Evolutionary conservation across 1,140 invertebrate species (phyloP), one percentile per base, ranked within the genome.

Genomic region (Drosophila nannoptera): DNA sequence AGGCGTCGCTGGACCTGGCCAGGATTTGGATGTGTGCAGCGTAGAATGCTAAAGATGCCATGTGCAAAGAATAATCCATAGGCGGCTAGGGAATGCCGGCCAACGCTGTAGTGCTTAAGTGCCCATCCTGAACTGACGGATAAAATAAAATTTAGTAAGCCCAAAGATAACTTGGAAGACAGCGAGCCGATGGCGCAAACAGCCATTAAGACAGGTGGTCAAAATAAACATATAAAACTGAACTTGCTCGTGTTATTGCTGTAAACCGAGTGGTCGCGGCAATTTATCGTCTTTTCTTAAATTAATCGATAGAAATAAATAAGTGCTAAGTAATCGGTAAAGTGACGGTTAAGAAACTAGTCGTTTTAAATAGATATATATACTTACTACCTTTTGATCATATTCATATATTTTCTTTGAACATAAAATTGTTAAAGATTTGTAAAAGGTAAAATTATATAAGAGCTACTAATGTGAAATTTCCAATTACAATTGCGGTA

Each of bases 1-100:
- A 86, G 8, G 8, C 63, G 50, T 0, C 81, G 59, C 42, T 81
- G 77, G 36, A 86, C 50, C 12, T 63, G 38, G 2, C 81, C 77
- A 5, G 81, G 82, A 77, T 87, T 86, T 31, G 81, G 81, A 55
- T 86, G 81, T n/a, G 81, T 86, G 64, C 86, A 75, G 32, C 82
- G 74, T 12, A 86, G 40, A n/a, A 81, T 67, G 35, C 77, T 75
- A 31, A 81, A 59, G 16, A 86, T 54, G 22, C 77, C 81, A 42
- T 86, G 81, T 0, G 55, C 77, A 8, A 86, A 86, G 31, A 67
- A 69, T 12, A 86, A 60, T 0, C 82, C 82, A 33, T 81, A 87
- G 2, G 74, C 81, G 54, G 74, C 74, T 45, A 75, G 33, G 0
- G 70, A 67, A 36, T 58, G 49, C 7, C 67, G 59, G 8, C 82